These are phyloP conservation scores for Mesorhabditis spiculigera DNA, from an alignment of 2,888 invertebrate genomes.

Conservation along the genomic window DNA sequence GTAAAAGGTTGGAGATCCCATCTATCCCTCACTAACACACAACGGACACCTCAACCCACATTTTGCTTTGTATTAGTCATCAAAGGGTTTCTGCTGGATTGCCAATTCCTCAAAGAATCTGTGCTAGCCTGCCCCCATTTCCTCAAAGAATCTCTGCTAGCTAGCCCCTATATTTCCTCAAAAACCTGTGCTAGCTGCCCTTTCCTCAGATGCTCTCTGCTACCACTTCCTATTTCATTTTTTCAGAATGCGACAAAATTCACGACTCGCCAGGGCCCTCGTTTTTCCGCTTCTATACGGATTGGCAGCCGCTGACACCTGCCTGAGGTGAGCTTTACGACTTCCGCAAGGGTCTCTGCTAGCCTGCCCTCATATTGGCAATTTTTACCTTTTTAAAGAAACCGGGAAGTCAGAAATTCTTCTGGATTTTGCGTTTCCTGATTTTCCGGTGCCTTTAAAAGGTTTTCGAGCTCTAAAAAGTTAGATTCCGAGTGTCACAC, in stretches of 20 bases:
- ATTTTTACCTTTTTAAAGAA: too few relatives aligned
- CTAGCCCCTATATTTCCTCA: neutral
- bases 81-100: too few relatives aligned
- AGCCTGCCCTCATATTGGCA: too few relatives aligned
- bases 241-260: neutral
- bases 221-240: neutral
- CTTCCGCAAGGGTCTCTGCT: too few relatives aligned
- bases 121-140: too few relatives aligned
- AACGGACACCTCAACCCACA: neutral
- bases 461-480: too few relatives aligned
- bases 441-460: too few relatives aligned
- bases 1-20: too few relatives aligned
- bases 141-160: too few relatives aligned
- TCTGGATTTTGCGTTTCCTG: too few relatives aligned
- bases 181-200: neutral
- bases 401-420: too few relatives aligned
- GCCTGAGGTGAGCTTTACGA: constrained; percentile 10
- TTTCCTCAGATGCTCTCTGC: neutral
- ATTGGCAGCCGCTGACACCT: constrained; percentile 13
- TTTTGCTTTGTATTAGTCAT: neutral
- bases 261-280: neutral
- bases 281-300: neutral
- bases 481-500: neutral
- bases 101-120: too few relatives aligned
- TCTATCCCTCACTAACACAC: neutral